phyloP scores from a whole-genome alignment of 2,888 invertebrate species.

The Monochamus alternatus region DNA sequence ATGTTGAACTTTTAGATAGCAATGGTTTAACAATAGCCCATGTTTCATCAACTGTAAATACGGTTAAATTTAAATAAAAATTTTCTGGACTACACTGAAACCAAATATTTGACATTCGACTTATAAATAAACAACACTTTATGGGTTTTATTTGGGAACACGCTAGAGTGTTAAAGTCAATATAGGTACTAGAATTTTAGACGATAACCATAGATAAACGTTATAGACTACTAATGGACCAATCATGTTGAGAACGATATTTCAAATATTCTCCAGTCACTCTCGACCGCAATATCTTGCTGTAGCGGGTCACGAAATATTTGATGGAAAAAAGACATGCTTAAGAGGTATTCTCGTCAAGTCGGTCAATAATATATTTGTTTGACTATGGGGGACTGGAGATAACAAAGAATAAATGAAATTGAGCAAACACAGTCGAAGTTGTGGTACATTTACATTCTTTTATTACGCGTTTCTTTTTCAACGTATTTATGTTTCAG shows the following conservation, averaged over 20 bases:
- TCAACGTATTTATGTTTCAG: too few species aligned
- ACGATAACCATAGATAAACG: slow-evolving; percentile 3
- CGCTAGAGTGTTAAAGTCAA: slow-evolving; percentile 8
- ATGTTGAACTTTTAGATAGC: too few species aligned
- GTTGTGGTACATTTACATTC: not conserved
- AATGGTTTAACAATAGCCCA: too few species aligned
- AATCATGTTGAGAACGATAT: slow-evolving; percentile 18
- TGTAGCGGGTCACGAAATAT: slow-evolving; percentile 10
- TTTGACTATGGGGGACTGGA: not conserved
- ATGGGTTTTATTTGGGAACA: not conserved
- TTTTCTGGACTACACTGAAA: not conserved
- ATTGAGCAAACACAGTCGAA: not conserved
- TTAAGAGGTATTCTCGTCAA: slow-evolving; percentile 3
- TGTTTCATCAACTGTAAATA: too few species aligned
- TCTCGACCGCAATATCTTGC: slow-evolving; percentile 12
- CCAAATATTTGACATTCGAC: not conserved
- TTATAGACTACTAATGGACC: slow-evolving; percentile 26
- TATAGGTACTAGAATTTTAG: not conserved
- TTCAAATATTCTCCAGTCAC: slow-evolving; percentile 23
- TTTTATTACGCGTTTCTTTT: too few species aligned
- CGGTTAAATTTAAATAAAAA: not conserved
- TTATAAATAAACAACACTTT: not conserved
- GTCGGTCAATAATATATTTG: slow-evolving; percentile 19
- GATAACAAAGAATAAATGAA: not conserved
- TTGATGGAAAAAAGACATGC: not conserved